Base-by-base conservation (phyloP, 1,140 invertebrate species). In the Tetraneura akinire region DNA sequence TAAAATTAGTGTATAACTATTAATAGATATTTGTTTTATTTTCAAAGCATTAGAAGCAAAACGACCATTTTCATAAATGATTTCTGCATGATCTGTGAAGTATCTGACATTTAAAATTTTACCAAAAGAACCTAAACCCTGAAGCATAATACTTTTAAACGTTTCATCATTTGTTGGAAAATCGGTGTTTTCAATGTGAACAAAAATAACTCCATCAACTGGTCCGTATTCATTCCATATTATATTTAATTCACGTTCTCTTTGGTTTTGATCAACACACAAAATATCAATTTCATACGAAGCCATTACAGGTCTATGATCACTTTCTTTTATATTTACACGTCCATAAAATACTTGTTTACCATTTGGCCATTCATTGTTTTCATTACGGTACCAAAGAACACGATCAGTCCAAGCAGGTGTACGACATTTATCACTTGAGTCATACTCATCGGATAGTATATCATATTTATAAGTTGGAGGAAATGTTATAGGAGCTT, bases 381-480 rank as follows among this genome's bases (percentile, higher is more conserved):
- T 84, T 55, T 85, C 85, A 82, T 87, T 90, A 70, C 91, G 89
- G 85, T 92, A 92, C 93, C 95, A 99, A 32, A 99, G 87, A 57
- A 99, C 89, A 82, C 98, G 87, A 87, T 99, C 98, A 1, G 98
- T 99, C 96, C 96, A 99, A 1, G 98, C 97, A 0, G 98, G 98
- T 45, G 95, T 92, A 64, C 97, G 89, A 84, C 92, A 93, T 86
- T 99, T 99, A 86, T 99, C 98, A 86, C 97, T 98, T 0, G 98
- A 99, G 85, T 99, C 98, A 86, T 98, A 99, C 88, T 99, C 97
- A 86, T 99, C 96, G 84, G 96, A 98, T 86, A 99, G 99, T 49
- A 98, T 86, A 88, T 99, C 98, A 85, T 99, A 99, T 86, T 99
- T 99, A 85, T 99, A 99, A 0, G 98, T 99, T 3, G 98, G 98